Evolutionary conservation across 2,797 vertebrate genomes (phyloP), one percentile per base, ranked within the genome.

Genomic region (Hyperoplus immaculatus): DNA sequence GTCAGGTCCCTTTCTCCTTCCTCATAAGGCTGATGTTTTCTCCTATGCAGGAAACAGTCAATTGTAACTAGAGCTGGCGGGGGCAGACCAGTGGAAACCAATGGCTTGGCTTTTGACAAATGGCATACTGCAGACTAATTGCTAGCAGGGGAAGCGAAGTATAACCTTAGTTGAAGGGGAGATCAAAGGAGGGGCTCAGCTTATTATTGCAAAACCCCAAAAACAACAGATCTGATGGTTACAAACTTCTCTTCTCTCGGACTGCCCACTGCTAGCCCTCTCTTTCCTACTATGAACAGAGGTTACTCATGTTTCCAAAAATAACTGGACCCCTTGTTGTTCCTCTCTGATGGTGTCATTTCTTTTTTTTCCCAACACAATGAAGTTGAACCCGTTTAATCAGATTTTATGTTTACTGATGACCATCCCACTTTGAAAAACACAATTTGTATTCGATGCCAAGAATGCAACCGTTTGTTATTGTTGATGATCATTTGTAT

Each of bases 91-190:
- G 68, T 91, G 85, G 82, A 87, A 92, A 90, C 36, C 15, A 86
- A 86, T 46, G 85, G 64, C 80, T 89, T 83, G 86, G 78, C 79
- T 90, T 90, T 92, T 94, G 93, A 95, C 90, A 89, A 94, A 95
- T 93, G 76, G 88, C 78, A 59, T 94, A 88, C 79, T 88, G 78
- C 66, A 88, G 85, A 88, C 90, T 94, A 95, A 95, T 95, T 95
- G 90, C 90, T 82, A 83, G 85, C 87, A 91, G 88, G 81, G 92
- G 89, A 95, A 93, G 89, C 80, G 75, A 89, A 93, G 89, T 89
- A 86, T 81, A 87, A 86, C 80, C 78, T 50, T 78, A 78, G 83
- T 89, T 87, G 73, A 87, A 78, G 65, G 77, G 77, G 75, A 84
- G 89, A 88, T 81, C 68, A 89, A 84, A 76, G 80, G 80, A 78